Conservation (phyloP, 2,888 invertebrate species). For the Azorinus chamasolen region DNA sequence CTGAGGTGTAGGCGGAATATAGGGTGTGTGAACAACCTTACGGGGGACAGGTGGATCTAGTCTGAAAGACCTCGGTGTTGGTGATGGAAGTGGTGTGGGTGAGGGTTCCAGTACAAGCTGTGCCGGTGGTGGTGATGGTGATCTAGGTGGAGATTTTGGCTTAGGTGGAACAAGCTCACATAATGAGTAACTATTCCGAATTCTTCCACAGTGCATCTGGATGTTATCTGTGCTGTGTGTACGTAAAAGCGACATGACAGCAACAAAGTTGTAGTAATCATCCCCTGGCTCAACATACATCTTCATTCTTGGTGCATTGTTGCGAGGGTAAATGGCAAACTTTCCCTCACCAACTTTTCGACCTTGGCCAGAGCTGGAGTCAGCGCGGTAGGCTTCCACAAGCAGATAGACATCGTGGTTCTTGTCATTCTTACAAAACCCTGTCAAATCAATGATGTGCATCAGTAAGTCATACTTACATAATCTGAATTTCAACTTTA, state of each 20-base stretch:
- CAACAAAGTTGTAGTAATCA: slow-evolving; percentile 79
- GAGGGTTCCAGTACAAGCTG: slow-evolving; percentile 6
- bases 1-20: neutral
- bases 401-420: slow-evolving; percentile 82
- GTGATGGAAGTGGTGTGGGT: slow-evolving; percentile 10
- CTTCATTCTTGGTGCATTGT: slow-evolving; percentile 80
- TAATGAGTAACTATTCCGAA: slow-evolving; percentile 77
- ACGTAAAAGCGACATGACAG: slow-evolving; percentile 78
- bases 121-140: slow-evolving; percentile 36
- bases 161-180: slow-evolving; percentile 64
- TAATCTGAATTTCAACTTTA: too few species aligned
- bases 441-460: slow-evolving; percentile 60
- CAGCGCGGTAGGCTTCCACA: slow-evolving; percentile 79
- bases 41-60: neutral
- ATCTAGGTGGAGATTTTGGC: slow-evolving; percentile 49
- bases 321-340: slow-evolving; percentile 83
- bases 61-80: slow-evolving; percentile 19
- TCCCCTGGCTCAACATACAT: slow-evolving; percentile 76
- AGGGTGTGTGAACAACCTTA: neutral
- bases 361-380: slow-evolving; percentile 66
- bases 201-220: slow-evolving; percentile 84
- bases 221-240: slow-evolving; percentile 78
- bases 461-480: too few species aligned
- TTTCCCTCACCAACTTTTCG: slow-evolving; percentile 83
- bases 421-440: slow-evolving; percentile 84